phyloP scores from a whole-genome alignment of 2,888 invertebrate genomes.

The Buathra laborator region DNA sequence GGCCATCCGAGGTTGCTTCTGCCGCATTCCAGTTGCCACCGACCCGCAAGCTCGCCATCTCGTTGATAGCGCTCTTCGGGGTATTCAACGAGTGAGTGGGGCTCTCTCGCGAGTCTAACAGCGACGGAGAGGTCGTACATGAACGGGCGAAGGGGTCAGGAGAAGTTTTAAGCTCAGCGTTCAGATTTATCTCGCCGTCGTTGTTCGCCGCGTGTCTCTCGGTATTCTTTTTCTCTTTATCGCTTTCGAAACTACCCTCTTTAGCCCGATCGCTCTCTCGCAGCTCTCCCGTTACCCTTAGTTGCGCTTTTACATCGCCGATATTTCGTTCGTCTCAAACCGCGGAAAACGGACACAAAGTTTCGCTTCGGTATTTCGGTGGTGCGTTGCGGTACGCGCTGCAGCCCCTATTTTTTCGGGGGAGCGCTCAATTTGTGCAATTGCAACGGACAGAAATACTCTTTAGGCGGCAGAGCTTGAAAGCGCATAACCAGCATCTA shows the following conservation, averaged over 20 bases:
- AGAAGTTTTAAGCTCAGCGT: conserved; percentile 40
- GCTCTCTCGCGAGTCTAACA: conserved; percentile 50
- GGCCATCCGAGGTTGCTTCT: conserved; percentile 75
- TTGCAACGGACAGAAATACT: conserved; percentile 26
- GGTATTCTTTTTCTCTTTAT: conserved; percentile 31
- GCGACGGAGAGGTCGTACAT: conserved; percentile 61
- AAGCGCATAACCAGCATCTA: conserved; percentile 38
- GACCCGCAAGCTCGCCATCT: conserved; percentile 68
- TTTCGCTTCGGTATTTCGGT: conserved; percentile 10
- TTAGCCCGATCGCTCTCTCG: conserved; percentile 39
- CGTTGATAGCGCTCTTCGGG: conserved; percentile 68
- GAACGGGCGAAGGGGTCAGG: conserved; percentile 58
- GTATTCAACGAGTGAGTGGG: conserved; percentile 69
- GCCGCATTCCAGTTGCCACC: conserved; percentile 72
- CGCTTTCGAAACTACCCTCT: conserved; percentile 13
- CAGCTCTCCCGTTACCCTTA: conserved; percentile 21
- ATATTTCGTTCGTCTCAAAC: conserved; percentile 65
- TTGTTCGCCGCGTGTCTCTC: conserved; percentile 51
- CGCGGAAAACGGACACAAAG: conserved; percentile 65
- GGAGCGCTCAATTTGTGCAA: neutral
- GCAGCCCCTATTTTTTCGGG: conserved; percentile 1
- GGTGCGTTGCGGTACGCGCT: conserved; percentile 34
- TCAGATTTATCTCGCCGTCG: conserved; percentile 67
- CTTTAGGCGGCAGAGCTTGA: conserved; percentile 1
- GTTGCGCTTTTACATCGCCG: conserved; percentile 43